phyloP scores from a whole-genome alignment of 2,797 vertebrate genomes.

The Mareca strepera region DNA sequence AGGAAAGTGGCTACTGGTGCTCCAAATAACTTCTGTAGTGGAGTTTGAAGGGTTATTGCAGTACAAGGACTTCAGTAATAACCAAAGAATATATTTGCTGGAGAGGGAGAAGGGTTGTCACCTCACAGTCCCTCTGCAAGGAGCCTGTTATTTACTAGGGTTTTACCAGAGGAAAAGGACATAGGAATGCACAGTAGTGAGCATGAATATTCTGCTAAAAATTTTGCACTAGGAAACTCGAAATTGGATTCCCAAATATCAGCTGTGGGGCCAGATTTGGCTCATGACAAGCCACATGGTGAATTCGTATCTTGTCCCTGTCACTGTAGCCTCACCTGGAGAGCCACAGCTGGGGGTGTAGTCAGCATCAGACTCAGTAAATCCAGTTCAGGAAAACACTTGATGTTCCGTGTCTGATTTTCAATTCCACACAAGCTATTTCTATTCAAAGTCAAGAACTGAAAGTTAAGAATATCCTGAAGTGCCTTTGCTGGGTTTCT shows the following conservation, averaged over 20 bases:
- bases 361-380: accelerated
- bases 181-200: accelerated
- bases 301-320: not conserved
- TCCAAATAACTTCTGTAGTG: not conserved
- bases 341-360: not conserved
- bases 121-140: not conserved
- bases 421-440: not conserved
- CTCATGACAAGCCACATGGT: accelerated
- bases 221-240: not conserved
- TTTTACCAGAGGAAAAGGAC: not conserved
- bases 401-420: not conserved
- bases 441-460: not conserved
- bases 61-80: not conserved
- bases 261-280: not conserved
- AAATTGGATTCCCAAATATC: not conserved
- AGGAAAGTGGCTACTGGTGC: not conserved
- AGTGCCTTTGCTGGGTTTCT: not conserved
- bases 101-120: not conserved
- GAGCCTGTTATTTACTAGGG: not conserved
- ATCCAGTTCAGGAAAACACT: not conserved
- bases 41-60: not conserved
- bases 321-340: not conserved
- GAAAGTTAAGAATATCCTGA: not conserved
- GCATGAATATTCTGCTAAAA: not conserved
- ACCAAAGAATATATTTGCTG: not conserved